Percentiles rank a stretch among this genome's conserved stretches.
Evolutionary conservation across 2,797 vertebrate genomes (phyloP).

Genomic region (Enteromius treurensis): DNA sequence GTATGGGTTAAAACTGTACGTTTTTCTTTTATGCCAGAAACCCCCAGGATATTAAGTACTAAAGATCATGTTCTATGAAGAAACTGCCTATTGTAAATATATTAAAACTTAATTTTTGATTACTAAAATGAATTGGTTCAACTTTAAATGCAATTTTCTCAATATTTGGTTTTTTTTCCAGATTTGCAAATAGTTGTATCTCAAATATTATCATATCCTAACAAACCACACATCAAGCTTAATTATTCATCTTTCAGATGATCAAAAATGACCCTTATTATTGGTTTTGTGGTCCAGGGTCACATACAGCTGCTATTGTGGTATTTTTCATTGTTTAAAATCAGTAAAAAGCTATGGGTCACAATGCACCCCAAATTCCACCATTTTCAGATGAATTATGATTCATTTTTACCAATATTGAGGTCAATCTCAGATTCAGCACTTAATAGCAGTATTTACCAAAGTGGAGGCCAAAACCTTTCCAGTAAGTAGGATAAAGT

Average conservation of each 20-base stretch:
- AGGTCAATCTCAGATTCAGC: slow-evolving; percentile 70
- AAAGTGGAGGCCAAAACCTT: slow-evolving; percentile 37
- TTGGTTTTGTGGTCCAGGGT: neutral
- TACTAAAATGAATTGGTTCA: neutral
- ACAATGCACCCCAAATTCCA: neutral
- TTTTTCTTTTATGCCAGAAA: neutral
- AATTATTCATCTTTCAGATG: neutral
- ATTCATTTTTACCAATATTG: slow-evolving; percentile 49
- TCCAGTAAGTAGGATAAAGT: slow-evolving; percentile 47
- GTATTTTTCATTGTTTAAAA: slow-evolving; percentile 7
- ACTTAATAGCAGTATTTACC: slow-evolving; percentile 45
- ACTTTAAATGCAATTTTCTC: neutral
- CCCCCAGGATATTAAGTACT: neutral
- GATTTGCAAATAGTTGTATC: neutral
- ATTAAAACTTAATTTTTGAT: neutral
- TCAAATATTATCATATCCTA: neutral
- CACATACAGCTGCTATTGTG: neutral
- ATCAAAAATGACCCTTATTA: neutral
- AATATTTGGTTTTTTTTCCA: neutral
- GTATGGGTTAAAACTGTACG: neutral
- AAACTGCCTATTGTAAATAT: neutral
- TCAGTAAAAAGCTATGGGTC: neutral
- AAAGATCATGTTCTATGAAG: neutral
- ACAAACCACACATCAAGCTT: neutral
- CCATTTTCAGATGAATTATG: slow-evolving; percentile 6